These are phyloP conservation scores for Autographa pulchrina DNA, from an alignment of 2,888 invertebrate species.

Conservation along the genomic window DNA sequence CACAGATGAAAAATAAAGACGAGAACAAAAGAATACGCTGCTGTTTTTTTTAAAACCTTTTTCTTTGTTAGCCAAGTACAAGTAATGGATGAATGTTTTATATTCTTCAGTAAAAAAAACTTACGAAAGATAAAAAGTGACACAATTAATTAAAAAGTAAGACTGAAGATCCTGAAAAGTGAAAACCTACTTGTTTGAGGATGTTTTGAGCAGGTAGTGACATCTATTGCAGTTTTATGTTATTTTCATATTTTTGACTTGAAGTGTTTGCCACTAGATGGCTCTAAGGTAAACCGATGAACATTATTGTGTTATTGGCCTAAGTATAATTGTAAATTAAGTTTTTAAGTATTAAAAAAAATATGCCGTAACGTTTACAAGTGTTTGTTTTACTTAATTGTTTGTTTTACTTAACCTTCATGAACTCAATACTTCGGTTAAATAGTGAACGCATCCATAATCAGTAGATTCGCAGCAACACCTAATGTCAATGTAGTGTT, in stretches of 20 bases:
- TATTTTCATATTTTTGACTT: neutral
- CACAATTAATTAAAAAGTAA: slow-evolving; percentile 52
- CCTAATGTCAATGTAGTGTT: slow-evolving; percentile 65
- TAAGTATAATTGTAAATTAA: neutral
- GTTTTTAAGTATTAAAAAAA: neutral
- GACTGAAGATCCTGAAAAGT: slow-evolving; percentile 24
- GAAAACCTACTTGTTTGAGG: slow-evolving; percentile 13
- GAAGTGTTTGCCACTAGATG: slow-evolving; percentile 10
- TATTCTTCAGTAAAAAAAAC: slow-evolving; percentile 35
- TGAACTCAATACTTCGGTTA: neutral
- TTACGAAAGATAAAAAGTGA: slow-evolving; percentile 43
- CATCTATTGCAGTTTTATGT: slow-evolving; percentile 15
- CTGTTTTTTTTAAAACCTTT: slow-evolving; percentile 67
- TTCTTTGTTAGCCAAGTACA: slow-evolving; percentile 59
- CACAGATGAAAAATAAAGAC: slow-evolving; percentile 30
- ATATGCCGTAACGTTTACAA: neutral
- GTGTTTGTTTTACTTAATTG: neutral
- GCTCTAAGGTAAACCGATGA: neutral
- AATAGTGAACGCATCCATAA: slow-evolving; percentile 47
- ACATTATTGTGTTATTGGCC: neutral
- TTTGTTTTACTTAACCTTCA: neutral
- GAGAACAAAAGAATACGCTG: slow-evolving; percentile 57
- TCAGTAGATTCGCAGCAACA: slow-evolving; percentile 45
- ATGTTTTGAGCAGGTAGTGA: slow-evolving; percentile 8
- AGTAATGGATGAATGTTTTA: slow-evolving; percentile 55